Evolutionary conservation across 2,113 vertebrate genomes (phyloP).

Genomic region (Passer domesticus): DNA sequence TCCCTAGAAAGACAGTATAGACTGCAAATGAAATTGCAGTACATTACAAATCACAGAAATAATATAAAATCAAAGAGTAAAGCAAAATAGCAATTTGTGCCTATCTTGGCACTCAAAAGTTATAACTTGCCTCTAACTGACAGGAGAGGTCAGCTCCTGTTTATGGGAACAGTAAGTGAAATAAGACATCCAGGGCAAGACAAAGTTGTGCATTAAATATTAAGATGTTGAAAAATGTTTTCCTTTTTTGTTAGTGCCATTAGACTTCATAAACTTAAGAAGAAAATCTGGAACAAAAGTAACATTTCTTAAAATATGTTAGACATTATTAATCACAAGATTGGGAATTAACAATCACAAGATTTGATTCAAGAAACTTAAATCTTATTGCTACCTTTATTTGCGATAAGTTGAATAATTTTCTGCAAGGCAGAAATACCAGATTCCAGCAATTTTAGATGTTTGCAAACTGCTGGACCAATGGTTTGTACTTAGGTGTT

Average conservation of each 20-base stretch:
- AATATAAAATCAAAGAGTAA: constrained; percentile 13
- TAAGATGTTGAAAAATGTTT: background rate
- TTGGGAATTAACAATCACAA: background rate
- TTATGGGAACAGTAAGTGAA: background rate
- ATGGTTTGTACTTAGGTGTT: background rate
- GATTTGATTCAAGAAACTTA: background rate
- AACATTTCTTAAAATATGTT: background rate
- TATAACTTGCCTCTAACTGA: background rate
- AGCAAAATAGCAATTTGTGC: constrained; percentile 4
- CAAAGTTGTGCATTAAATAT: background rate
- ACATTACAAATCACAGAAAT: constrained; percentile 40
- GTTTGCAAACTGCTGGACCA: background rate
- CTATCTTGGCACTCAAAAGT: background rate
- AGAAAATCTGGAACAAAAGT: background rate
- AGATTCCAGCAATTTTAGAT: background rate
- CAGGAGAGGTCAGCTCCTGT: background rate
- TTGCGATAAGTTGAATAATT: background rate
- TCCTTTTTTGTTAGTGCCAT: background rate
- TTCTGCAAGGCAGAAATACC: background rate
- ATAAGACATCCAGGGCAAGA: background rate
- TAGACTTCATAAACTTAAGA: background rate
- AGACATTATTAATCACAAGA: background rate
- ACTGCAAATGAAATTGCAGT: constrained; percentile 39
- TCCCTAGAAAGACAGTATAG: constrained; percentile 46
- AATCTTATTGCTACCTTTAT: background rate